These are phyloP conservation scores for Catharus minimus DNA, from an alignment of 2,113 vertebrate genomes.

Conservation along the genomic window DNA sequence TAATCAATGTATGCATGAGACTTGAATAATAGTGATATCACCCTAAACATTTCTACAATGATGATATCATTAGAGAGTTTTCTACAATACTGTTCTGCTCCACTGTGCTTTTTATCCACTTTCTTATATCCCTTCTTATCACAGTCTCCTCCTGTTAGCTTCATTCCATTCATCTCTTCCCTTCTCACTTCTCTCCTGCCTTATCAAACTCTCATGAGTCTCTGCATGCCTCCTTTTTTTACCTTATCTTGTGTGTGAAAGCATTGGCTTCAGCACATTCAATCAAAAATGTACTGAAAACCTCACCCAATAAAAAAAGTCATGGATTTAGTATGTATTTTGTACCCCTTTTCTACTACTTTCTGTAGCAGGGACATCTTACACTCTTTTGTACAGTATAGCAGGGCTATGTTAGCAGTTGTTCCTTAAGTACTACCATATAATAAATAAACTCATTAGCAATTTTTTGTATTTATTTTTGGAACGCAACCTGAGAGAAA, in stretches of 20 bases:
- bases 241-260: background rate
- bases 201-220: background rate
- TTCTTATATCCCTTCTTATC: slow-evolving; percentile 9
- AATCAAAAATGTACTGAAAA: background rate
- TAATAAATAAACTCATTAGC: slow-evolving; percentile 29
- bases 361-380: background rate
- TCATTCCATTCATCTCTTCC: background rate
- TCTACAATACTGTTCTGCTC: background rate
- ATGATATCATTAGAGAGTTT: background rate
- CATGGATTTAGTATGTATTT: background rate
- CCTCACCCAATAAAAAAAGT: background rate
- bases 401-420: background rate
- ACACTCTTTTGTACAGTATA: background rate
- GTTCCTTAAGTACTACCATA: background rate
- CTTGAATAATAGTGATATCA: background rate
- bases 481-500: background rate
- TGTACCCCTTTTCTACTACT: background rate
- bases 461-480: slow-evolving; percentile 39
- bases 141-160: background rate
- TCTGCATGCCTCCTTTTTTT: background rate
- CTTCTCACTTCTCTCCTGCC: background rate
- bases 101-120: background rate
- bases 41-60: background rate
- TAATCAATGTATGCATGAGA: background rate
- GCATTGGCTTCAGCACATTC: background rate